Evolutionary conservation across 2,113 vertebrate species (phyloP), one percentile per base, ranked within the genome.

Genomic region (Emydura subglobosa): DNA sequence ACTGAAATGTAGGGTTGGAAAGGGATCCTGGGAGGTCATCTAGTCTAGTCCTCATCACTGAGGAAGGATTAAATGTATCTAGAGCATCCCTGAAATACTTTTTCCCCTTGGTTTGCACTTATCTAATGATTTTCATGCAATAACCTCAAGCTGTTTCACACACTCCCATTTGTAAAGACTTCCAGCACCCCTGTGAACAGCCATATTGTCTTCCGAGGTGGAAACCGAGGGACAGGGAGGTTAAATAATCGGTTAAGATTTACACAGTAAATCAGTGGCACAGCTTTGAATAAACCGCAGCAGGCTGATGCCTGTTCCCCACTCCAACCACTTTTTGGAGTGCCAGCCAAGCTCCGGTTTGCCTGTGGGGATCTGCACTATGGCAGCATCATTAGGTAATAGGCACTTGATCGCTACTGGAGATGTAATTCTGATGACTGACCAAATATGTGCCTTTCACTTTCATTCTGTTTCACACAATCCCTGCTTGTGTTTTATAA

Each of bases 401-500:
- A 34, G 80, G 68, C 88, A n/a, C 74, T 91, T 90, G 2, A 9
- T 87, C 79, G 86, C 93, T 89, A 90, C 89, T 1, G 42, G 94
- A 57, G 87, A 44, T 74, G 22, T n/a, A 74, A 6, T 61, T 79
- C 39, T 55, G 82, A 86, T 82, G 85, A 91, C 91, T 72, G 81
- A 95, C 94, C 94, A 91, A 95, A 79, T 87, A 92, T 96, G 57
- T 84, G 94, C 96, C 91, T 97, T 95, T 97, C 94, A 93, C 94
- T 97, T 94, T 94, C 44, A 51, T 31, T 59, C 94, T 80, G 85
- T 88, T 91, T 96, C 88, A 81, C 89, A 49, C 90, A 68, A 93
- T 95, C 83, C 85, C 89, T 49, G 89, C 96, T 91, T 85, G 10
- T 93, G 57, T 85, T 95, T 90, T 78, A 85, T 83, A 93, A 91